Evolutionary conservation across 2,797 vertebrate genomes (phyloP).

Genomic region (Muraenolepis orangiensis): DNA sequence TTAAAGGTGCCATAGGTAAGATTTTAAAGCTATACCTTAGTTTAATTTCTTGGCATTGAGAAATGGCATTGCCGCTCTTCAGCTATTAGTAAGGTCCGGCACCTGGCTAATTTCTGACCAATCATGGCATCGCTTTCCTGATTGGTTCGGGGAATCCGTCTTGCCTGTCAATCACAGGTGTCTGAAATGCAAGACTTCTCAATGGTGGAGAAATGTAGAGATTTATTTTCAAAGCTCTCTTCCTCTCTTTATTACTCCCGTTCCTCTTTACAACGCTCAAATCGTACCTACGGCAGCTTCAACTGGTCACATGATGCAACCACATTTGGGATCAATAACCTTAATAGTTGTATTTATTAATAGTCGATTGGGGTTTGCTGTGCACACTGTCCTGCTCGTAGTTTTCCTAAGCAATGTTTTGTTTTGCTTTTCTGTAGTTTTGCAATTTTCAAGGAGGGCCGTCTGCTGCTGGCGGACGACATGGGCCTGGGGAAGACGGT

Average conservation of each 20-base stretch:
- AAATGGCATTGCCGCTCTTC: background rate
- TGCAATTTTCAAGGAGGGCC: constrained; percentile 84
- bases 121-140: too few species aligned
- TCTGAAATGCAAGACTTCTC: too few species aligned
- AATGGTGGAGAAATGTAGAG: too few species aligned
- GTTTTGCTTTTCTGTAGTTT: constrained; percentile 78
- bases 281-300: background rate
- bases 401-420: constrained; percentile 3
- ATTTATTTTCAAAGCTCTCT: too few species aligned
- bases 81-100: background rate
- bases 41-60: background rate
- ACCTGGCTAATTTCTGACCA: background rate
- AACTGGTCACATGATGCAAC: background rate
- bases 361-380: background rate
- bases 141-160: background rate
- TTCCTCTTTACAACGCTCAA: background rate
- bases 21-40: background rate
- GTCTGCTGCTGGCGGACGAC: constrained; percentile 94
- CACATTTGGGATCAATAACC: background rate
- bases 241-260: too few species aligned
- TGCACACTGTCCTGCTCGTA: background rate
- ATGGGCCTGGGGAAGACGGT: constrained; percentile 98
- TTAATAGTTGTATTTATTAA: background rate
- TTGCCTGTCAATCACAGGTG: background rate
- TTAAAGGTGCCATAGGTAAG: background rate